Evolutionary conservation across 2,888 invertebrate species (phyloP).

Genomic region (Octodonta nipae): DNA sequence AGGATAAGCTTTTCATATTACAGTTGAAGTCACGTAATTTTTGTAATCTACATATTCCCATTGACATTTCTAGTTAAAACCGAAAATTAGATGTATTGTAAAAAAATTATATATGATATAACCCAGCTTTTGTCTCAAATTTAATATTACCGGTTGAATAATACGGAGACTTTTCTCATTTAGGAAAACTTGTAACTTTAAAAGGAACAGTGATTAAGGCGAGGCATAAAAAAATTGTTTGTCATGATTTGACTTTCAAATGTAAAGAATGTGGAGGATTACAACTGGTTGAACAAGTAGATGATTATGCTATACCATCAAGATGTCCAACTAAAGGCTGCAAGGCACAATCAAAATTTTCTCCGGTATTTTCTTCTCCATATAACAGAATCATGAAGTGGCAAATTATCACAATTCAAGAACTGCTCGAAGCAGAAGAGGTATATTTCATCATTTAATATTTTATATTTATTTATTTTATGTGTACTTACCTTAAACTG

Average conservation of each 20-base stretch:
- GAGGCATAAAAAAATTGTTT: conserved; percentile 57
- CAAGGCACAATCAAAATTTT: conserved; percentile 46
- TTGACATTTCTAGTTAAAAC: too few relatives aligned
- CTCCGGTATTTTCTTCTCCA: conserved; percentile 48
- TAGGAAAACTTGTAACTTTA: conserved; percentile 65
- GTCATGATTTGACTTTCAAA: conserved; percentile 64
- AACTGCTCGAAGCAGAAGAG: conserved; percentile 55
- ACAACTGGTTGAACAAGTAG: conserved; percentile 53
- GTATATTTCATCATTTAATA: too few relatives aligned
- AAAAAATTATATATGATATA: too few relatives aligned
- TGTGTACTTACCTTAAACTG: too few relatives aligned
- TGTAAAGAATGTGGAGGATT: conserved; percentile 54
- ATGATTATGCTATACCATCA: conserved; percentile 46
- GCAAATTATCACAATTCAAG: conserved; percentile 73
- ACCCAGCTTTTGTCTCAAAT: too few relatives aligned
- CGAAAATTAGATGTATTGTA: too few relatives aligned
- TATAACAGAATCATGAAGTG: conserved; percentile 62
- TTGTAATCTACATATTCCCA: too few relatives aligned
- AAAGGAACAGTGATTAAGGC: conserved; percentile 77
- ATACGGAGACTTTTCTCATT: too few relatives aligned
- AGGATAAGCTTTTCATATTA: too few relatives aligned
- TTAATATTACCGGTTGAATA: too few relatives aligned
- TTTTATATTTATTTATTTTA: not conserved
- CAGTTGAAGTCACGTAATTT: too few relatives aligned
- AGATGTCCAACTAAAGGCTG: conserved; percentile 45